Conservation (phyloP, 2,888 invertebrate genomes). For the Callimorpha dominula region DNA sequence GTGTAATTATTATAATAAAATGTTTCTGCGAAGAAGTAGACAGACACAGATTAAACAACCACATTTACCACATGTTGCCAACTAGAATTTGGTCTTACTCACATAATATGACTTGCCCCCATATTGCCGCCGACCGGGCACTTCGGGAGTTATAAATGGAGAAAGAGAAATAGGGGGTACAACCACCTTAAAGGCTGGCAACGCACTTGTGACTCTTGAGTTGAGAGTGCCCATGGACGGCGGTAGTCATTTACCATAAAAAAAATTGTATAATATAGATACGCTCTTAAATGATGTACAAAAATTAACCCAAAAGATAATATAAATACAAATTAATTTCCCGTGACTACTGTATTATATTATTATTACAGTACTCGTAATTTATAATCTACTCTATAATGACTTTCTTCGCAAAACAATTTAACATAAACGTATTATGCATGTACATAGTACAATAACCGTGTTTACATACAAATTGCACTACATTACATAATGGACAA, state of each 20-base stretch:
- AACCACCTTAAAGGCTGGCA: background rate
- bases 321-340: background rate
- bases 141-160: too few relatives aligned
- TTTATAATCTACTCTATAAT: background rate
- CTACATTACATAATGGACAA: slow-evolving; percentile 17
- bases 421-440: background rate
- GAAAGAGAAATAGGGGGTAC: too few relatives aligned
- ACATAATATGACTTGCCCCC: too few relatives aligned
- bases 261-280: background rate
- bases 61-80: too few relatives aligned
- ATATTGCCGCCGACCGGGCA: too few relatives aligned
- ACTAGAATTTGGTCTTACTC: too few relatives aligned
- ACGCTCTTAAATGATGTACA: background rate
- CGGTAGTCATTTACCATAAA: too few relatives aligned
- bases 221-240: too few relatives aligned
- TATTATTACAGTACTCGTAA: background rate
- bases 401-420: slow-evolving; percentile 5
- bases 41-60: too few relatives aligned
- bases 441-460: slow-evolving; percentile 2
- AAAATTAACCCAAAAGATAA: background rate
- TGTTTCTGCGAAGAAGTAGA: too few relatives aligned
- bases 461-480: slow-evolving; percentile 17
- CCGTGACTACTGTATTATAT: background rate
- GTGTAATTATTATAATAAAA: too few relatives aligned
- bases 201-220: too few relatives aligned